Evolutionary conservation across 2,113 vertebrate species (phyloP).

Genomic region (Turnix velox): DNA sequence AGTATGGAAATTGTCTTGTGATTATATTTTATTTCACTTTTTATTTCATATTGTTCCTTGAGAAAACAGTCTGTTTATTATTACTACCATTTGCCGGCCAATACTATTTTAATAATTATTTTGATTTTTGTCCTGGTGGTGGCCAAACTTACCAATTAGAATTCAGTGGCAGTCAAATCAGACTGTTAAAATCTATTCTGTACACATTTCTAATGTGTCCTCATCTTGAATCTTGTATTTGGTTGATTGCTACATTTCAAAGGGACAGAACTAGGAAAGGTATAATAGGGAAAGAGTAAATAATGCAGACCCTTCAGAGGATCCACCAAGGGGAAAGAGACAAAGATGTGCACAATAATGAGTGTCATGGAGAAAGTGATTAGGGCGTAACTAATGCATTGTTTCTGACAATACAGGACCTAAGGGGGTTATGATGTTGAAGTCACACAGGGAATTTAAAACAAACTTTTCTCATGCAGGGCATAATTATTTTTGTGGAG

Average conservation of each 20-base stretch:
- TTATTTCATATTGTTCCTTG: neutral
- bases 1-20: neutral
- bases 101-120: neutral
- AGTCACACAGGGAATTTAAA: conserved; percentile 17
- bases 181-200: neutral
- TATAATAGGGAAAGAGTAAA: neutral
- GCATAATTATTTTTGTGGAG: conserved; percentile 59
- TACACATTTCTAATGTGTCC: neutral
- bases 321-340: neutral
- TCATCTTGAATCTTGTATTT: neutral
- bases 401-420: conserved; percentile 47
- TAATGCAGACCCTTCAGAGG: neutral
- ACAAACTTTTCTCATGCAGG: conserved; percentile 51
- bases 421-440: conserved; percentile 17
- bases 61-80: neutral
- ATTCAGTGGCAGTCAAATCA: neutral
- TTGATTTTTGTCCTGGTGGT: neutral
- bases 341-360: conserved; percentile 16
- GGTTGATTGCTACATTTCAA: neutral
- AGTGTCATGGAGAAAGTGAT: conserved; percentile 34
- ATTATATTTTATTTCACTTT: neutral
- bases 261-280: neutral
- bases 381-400: conserved; percentile 51
- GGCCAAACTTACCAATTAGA: neutral
- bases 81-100: neutral